phyloP scores from a whole-genome alignment of 1,140 invertebrate genomes.

The Polypedilum vanderplanki region DNA sequence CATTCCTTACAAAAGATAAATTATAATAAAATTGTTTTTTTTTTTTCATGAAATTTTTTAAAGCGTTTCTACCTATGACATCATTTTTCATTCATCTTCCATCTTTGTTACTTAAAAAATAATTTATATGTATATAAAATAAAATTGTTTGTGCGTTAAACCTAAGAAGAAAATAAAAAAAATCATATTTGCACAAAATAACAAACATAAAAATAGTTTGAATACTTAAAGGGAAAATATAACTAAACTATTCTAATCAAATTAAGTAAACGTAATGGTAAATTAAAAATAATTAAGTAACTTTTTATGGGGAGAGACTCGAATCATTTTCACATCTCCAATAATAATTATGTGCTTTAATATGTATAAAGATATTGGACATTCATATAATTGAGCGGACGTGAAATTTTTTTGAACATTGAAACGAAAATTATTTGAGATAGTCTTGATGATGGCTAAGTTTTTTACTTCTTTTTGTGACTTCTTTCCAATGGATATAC shows the following conservation, averaged over 20 bases:
- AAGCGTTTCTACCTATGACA: slow-evolving; percentile 11
- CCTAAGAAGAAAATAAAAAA: neutral
- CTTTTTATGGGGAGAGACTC: neutral
- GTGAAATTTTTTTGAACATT: neutral
- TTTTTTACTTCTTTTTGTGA: neutral
- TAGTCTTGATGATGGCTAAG: neutral
- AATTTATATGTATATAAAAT: neutral
- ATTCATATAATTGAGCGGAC: neutral
- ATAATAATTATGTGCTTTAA: too few species aligned
- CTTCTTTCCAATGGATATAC: slow-evolving; percentile 57
- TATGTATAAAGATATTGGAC: neutral
- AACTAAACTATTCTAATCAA: neutral
- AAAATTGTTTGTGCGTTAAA: neutral
- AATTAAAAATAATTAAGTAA: neutral
- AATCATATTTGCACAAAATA: slow-evolving; percentile 1
- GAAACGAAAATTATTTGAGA: neutral
- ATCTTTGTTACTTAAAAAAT: neutral
- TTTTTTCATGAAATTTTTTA: neutral
- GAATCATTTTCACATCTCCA: too few species aligned
- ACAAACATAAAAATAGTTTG: neutral
- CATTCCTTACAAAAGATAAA: neutral
- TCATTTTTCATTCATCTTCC: neutral
- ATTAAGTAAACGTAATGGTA: slow-evolving; percentile 11
- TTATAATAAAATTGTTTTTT: neutral
- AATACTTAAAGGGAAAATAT: neutral